A percentile compares a stretch with the other conserved stretches of the same genome.
Conservation (phyloP, 2,797 vertebrate species). For the Carduelis carduelis region DNA sequence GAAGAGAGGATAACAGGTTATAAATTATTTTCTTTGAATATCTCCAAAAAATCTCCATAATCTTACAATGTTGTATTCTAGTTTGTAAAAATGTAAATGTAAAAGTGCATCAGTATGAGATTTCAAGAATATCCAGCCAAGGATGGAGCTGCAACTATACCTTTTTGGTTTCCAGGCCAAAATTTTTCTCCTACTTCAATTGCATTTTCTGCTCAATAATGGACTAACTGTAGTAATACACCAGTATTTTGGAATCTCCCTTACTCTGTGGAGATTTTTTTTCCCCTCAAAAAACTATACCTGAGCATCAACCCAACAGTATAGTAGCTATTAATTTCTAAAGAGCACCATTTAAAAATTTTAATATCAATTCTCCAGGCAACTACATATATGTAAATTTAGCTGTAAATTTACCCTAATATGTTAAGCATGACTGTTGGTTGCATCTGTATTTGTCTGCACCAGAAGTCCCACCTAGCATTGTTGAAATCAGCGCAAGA, state of each 20-base stretch:
- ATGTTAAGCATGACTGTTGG: not conserved
- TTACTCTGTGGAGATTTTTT: not conserved
- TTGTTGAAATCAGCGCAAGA: not conserved
- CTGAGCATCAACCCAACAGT: not conserved
- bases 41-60: conserved; percentile 11
- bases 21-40: conserved; percentile 49
- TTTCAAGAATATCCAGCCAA: not conserved
- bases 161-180: not conserved
- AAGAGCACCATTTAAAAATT: not conserved
- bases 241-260: not conserved
- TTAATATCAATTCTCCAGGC: not conserved
- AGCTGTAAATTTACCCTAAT: not conserved
- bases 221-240: not conserved
- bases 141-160: not conserved
- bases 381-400: not conserved
- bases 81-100: conserved; percentile 20
- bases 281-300: not conserved
- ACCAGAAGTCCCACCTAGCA: not conserved
- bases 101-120: not conserved
- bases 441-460: not conserved
- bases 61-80: not conserved
- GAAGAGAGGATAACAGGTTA: conserved; percentile 11
- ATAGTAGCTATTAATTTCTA: not conserved
- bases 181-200: not conserved
- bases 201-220: not conserved